These are phyloP conservation scores for Triplophysa bombifrons DNA, from an alignment of 2,797 vertebrate species.

Conservation along the genomic window DNA sequence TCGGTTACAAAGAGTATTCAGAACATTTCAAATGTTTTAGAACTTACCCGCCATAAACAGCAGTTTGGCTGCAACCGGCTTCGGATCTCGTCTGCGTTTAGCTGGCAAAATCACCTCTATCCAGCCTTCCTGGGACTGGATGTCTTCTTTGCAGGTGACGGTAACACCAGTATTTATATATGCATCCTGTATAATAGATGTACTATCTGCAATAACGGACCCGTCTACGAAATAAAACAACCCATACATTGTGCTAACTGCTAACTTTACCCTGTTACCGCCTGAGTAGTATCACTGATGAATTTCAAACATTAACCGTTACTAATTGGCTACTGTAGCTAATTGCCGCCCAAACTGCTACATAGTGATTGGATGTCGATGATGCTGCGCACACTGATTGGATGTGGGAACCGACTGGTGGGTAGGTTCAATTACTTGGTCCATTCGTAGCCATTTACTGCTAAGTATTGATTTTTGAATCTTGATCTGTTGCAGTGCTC, in stretches of 20 bases:
- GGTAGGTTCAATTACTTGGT: not conserved
- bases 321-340: too few relatives aligned
- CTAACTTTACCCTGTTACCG: not conserved
- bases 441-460: not conserved
- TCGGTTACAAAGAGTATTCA: not conserved
- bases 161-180: not conserved
- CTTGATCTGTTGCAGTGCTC: constrained; percentile 1
- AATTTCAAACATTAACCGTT: too few relatives aligned
- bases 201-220: constrained; percentile 4
- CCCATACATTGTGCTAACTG: not conserved
- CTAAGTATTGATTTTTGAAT: not conserved
- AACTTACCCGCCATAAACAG: constrained; percentile 5
- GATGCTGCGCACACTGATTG: constrained; percentile 7
- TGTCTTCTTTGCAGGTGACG: not conserved
- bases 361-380: not conserved
- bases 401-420: not conserved
- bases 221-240: not conserved
- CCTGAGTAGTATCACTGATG: too few relatives aligned
- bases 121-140: constrained; percentile 7
- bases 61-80: constrained; percentile 3
- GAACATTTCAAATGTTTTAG: not conserved
- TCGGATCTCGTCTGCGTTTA: constrained; percentile 3
- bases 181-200: constrained; percentile 5
- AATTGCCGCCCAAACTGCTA: not conserved
- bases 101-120: constrained; percentile 1